Conservation (phyloP, 2,888 invertebrate genomes). For the Clanis bilineata region DNA sequence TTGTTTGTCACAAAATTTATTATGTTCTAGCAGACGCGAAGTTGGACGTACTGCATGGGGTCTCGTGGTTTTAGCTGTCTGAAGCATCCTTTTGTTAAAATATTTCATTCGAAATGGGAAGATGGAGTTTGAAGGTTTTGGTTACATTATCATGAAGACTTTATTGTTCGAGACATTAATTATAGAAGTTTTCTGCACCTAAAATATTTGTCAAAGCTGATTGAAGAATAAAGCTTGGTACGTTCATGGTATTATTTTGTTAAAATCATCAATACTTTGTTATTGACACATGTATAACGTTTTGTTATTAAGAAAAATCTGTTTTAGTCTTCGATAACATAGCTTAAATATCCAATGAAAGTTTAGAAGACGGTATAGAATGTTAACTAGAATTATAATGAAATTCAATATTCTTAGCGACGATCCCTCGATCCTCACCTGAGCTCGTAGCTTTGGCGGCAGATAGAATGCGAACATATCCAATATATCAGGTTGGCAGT, state of each 20-base stretch:
- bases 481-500: constrained; percentile 58
- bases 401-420: neutral
- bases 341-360: neutral
- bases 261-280: no score
- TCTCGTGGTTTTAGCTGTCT: neutral
- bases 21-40: constrained; percentile 57
- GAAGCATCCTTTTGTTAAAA: neutral
- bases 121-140: neutral
- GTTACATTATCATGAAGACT: neutral
- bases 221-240: neutral
- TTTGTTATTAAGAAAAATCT: neutral
- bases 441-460: constrained; percentile 8
- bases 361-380: neutral
- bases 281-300: neutral
- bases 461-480: constrained; percentile 42
- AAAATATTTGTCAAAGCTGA: neutral
- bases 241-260: neutral
- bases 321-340: neutral
- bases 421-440: neutral
- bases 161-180: neutral
- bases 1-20: constrained; percentile 80
- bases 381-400: neutral
- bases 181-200: neutral
- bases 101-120: neutral
- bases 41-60: constrained; percentile 31